phyloP scores from a whole-genome alignment of 2,113 vertebrate genomes.

The Microtus richardsoni region DNA sequence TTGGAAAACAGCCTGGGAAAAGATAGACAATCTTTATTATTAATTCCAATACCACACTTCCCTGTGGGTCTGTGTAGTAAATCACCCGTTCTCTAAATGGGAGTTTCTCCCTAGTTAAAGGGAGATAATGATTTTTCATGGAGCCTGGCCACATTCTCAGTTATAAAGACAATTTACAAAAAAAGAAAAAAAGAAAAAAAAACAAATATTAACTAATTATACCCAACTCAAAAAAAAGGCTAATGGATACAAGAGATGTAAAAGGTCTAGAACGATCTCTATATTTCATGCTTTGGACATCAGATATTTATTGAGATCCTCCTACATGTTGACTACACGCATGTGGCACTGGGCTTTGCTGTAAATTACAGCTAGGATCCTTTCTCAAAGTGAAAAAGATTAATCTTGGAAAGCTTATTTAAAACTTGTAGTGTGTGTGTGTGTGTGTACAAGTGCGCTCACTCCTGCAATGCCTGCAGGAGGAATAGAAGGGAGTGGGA shows the following conservation, averaged over 20 bases:
- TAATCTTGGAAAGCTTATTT: background rate
- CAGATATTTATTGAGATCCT: background rate
- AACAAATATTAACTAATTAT: background rate
- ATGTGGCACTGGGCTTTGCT: background rate
- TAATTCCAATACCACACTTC: slow-evolving; percentile 64
- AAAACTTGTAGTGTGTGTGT: background rate
- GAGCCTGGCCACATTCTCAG: background rate
- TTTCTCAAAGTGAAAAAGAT: background rate
- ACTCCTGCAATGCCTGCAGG: too few species aligned
- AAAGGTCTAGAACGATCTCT: background rate
- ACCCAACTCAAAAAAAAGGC: background rate
- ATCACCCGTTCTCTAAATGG: slow-evolving; percentile 28
- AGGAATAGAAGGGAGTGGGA: background rate
- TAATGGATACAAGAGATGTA: background rate
- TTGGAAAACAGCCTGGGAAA: slow-evolving; percentile 64
- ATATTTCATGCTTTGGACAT: background rate
- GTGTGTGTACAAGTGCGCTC: too few species aligned
- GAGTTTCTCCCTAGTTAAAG: slow-evolving; percentile 51
- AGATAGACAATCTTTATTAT: slow-evolving; percentile 64
- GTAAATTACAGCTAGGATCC: background rate
- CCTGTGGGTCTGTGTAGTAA: slow-evolving; percentile 27
- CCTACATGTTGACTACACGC: background rate
- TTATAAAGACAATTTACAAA: background rate
- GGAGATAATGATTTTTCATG: slow-evolving; percentile 34
- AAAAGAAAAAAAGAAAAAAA: background rate